Base-by-base conservation (phyloP, 2,888 invertebrate species). In the Trissoscelio sp. region DNA sequence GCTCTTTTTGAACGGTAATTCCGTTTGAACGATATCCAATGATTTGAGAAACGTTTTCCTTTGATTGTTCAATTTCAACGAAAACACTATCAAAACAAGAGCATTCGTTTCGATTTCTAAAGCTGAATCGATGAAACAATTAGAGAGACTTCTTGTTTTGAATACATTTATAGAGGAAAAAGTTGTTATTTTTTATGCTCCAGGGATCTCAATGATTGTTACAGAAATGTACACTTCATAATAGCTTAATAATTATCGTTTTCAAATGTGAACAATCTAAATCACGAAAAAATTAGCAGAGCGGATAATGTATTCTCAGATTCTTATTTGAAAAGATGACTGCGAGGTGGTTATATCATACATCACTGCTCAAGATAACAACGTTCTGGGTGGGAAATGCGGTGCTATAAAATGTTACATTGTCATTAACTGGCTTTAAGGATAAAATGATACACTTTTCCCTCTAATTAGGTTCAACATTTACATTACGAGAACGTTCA, bases 321-420 rank as follows among this genome's bases (percentile, higher is more conserved):
- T 44, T 60, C 20, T 42, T 60, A 44, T 44, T 60, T 44, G n/a
- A 60, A 60, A 60, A 44, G 28, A 57, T 37, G 60, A 60, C 28
- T 42, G 16, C 2, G n/a, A 24, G 51, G 51, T 48, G 20, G 46
- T 66, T 51, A 39, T 51, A 51, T 66, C 37, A 64, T 66, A 66
- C 67, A 67, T 53, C 53, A 53, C 39, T 67, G 67, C 67, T 14
- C 67, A 28, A 42, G 53, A 53, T 67, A 67, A 67, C 51, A 53
- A 53, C 28, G 53, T 42, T 67, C 53, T 22, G 0, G 53, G 39
- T 42, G 31, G 66, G 24, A 67, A 53, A 62, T 42, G 37, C 5
- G 20, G 53, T 53, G 42, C 39, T 34, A 18, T 39, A 67, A 67
- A 53, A 39, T 39, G 16, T 42, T 67, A 42, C 53, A 53, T 42